Percentiles rank a stretch among this genome's conserved stretches.
Evolutionary conservation across 2,797 vertebrate genomes (phyloP).

Genomic region (Sus cebifrons): DNA sequence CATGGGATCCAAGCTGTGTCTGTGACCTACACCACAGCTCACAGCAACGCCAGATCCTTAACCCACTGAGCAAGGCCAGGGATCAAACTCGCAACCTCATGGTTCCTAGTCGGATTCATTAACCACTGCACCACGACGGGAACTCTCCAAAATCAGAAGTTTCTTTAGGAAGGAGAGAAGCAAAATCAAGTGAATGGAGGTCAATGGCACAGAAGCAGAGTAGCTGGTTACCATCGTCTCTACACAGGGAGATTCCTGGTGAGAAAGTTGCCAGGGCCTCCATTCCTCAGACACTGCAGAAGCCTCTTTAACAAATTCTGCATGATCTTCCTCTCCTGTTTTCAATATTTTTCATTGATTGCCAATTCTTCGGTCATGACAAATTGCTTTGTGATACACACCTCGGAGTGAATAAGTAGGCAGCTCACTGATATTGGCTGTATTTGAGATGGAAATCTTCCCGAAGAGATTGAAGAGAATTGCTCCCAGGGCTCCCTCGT

Average conservation of each 20-base stretch:
- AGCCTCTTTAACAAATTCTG: background rate
- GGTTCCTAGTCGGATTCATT: no score
- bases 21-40: no score
- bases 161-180: slow-evolving; percentile 1
- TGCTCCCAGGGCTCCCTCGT: background rate
- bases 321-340: background rate
- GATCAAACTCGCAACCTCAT: no score
- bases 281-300: background rate
- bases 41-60: no score
- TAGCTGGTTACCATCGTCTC: background rate
- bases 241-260: background rate
- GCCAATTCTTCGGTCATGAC: background rate
- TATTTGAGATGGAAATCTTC: slow-evolving; percentile 49
- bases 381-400: slow-evolving; percentile 27
- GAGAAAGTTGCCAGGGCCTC: background rate
- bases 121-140: no score
- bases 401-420: background rate
- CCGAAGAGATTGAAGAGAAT: background rate
- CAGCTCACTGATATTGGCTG: background rate
- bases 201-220: background rate
- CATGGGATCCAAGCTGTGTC: no score
- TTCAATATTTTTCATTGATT: slow-evolving; percentile 17
- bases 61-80: no score
- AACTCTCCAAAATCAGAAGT: no score
- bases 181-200: background rate